phyloP scores from a whole-genome alignment of 2,113 vertebrate species.

The Sclerurus mexicanus region DNA sequence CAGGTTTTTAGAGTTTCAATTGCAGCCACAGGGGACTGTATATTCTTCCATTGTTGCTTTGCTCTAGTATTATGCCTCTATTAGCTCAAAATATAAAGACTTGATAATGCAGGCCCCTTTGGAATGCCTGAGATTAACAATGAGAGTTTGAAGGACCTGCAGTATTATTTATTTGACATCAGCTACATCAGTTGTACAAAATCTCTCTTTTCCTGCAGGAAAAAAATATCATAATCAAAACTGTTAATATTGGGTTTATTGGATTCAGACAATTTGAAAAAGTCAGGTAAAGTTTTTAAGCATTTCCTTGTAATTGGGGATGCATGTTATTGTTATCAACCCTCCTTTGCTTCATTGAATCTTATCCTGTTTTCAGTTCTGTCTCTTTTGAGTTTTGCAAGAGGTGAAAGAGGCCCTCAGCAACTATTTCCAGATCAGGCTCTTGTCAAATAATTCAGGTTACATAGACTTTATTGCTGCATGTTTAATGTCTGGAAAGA shows the following conservation, averaged over 20 bases:
- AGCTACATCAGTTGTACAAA: background rate
- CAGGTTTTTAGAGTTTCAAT: constrained; percentile 50
- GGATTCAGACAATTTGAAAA: background rate
- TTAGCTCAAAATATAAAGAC: constrained; percentile 48
- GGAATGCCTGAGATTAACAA: constrained; percentile 10
- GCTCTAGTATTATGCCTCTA: constrained; percentile 32
- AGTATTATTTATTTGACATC: constrained; percentile 1
- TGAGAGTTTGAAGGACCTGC: background rate
- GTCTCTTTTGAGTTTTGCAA: background rate
- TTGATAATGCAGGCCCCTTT: background rate
- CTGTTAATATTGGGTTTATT: background rate
- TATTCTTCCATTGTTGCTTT: constrained; percentile 43
- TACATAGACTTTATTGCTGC: background rate
- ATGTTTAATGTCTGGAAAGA: background rate
- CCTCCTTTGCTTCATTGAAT: background rate
- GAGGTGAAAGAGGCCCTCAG: background rate
- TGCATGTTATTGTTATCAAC: background rate
- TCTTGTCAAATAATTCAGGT: background rate
- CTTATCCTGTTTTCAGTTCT: background rate
- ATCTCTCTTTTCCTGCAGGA: background rate
- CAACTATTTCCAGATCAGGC: constrained; percentile 1
- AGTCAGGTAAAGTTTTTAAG: background rate
- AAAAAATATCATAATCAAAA: background rate
- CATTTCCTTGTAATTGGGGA: background rate
- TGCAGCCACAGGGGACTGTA: constrained; percentile 43